Base-by-base conservation (phyloP, 2,888 invertebrate species). In the Papilio elwesi region DNA sequence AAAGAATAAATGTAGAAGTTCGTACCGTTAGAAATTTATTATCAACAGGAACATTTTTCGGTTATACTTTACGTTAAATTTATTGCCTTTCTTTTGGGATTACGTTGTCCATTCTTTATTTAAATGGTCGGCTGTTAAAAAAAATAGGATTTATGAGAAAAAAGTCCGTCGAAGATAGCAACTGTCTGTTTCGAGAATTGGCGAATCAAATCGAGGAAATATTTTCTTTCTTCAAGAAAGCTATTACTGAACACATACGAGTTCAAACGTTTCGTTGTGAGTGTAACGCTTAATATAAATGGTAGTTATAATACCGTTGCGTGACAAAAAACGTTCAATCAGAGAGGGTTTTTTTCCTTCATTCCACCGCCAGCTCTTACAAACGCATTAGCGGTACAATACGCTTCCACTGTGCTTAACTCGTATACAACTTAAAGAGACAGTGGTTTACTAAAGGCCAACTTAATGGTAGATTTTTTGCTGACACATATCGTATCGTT, bases 341-440 rank as follows among this genome's bases (percentile, higher is more conserved):
- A 59, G 49, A 6, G n/a, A 26, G 59, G 59, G 59, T 68, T 68
- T 68, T 49, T 38, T 59, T 59, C 55, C 49, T 49, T 59, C 59
- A 59, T 68, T 68, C 68, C 49, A 26, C n/a, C 57, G 38, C 57
- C 9, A 26, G 49, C 38, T 59, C 59, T 68, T 59, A 49, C 68
- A 59, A 68, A 68, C 68, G 59, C 68, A 68, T 68, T 68, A 68
- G 68, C 49, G 49, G 36, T 48, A 57, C 36, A 68, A 68, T 51
- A 51, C 36, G 26, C 6, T 38, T 52, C 52, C 52, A 51, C 38
- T 51, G 38, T 52, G 26, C 66, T 49, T 66, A 13, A 57, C 55
- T 36, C 8, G 38, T 51, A 51, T 51, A 59, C 16, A n/a, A 43
- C 9, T 43, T 43, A 43, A 43, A 36, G 5, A 6, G 38, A 38